phyloP scores from a whole-genome alignment of 2,113 vertebrate genomes.

The Sigmodon hispidus region DNA sequence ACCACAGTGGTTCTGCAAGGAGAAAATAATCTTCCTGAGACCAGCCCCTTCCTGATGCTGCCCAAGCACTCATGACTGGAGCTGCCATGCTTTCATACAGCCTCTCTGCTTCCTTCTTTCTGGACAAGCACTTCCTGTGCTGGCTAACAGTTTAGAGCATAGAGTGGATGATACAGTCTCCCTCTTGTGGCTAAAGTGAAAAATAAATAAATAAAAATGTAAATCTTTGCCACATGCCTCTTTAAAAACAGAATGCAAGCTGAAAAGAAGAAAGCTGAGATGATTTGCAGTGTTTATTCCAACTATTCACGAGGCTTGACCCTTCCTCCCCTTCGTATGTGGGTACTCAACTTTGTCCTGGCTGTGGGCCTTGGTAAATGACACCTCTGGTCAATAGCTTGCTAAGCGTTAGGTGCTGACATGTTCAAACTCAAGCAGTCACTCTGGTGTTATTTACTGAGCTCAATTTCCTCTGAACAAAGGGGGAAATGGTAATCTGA shows the following conservation, averaged over 20 bases:
- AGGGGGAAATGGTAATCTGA: neutral
- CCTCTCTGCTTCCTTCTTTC: neutral
- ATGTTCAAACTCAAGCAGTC: neutral
- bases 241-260: neutral
- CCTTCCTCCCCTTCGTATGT: neutral
- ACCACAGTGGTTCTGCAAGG: neutral
- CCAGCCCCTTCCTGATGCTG: neutral
- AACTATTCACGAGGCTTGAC: neutral
- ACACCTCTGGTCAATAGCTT: neutral
- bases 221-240: constrained; percentile 1
- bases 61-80: neutral
- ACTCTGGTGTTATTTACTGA: constrained; percentile 4
- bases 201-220: constrained; percentile 5
- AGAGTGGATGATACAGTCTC: constrained; percentile 63
- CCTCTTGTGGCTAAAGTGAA: constrained; percentile 76
- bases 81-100: neutral
- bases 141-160: neutral
- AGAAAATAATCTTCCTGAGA: neutral
- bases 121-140: constrained; percentile 22
- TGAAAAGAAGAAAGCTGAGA: neutral
- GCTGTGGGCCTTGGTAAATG: neutral
- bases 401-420: neutral
- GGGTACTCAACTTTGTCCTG: neutral
- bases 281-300: neutral
- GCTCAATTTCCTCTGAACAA: constrained; percentile 26